Conservation (phyloP, 2,888 invertebrate species). For the Heliconius erato region DNA sequence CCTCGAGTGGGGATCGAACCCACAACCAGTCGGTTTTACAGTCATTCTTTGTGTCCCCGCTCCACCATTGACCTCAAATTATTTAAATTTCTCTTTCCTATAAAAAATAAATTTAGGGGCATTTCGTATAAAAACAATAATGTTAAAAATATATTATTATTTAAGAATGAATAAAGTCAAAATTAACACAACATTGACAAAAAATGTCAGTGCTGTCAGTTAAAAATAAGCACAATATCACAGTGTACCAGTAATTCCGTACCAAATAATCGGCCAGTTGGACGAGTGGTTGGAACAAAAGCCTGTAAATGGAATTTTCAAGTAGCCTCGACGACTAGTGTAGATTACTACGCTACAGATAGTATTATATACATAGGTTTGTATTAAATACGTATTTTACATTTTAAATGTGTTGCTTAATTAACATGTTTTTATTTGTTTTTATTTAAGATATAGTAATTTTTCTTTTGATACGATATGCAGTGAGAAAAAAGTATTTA, state of each 20-base stretch:
- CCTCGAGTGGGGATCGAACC: too few relatives aligned
- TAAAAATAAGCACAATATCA: slow-evolving; percentile 19
- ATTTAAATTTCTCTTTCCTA: too few relatives aligned
- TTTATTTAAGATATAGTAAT: neutral
- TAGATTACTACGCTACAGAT: slow-evolving; percentile 40
- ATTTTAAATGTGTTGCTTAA: neutral
- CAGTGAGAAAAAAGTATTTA: neutral
- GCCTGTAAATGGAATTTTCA: slow-evolving; percentile 66
- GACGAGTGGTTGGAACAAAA: slow-evolving; percentile 61
- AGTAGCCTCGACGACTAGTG: slow-evolving; percentile 53
- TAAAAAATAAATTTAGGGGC: too few relatives aligned
- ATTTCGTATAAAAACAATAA: too few relatives aligned
- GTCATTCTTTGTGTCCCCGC: too few relatives aligned
- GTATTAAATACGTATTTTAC: slow-evolving; percentile 19
- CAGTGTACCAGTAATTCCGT: slow-evolving; percentile 49
- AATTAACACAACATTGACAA: neutral
- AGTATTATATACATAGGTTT: slow-evolving; percentile 30
- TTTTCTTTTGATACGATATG: neutral
- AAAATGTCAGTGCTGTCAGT: neutral
- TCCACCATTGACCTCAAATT: too few relatives aligned
- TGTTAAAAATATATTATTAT: neutral
- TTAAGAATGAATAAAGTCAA: neutral
- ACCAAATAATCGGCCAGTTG: slow-evolving; percentile 63
- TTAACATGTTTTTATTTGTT: neutral
- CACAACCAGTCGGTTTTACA: too few relatives aligned